Base-by-base conservation (phyloP, 2,797 vertebrate genomes). In the Rousettus madagascariensis region DNA sequence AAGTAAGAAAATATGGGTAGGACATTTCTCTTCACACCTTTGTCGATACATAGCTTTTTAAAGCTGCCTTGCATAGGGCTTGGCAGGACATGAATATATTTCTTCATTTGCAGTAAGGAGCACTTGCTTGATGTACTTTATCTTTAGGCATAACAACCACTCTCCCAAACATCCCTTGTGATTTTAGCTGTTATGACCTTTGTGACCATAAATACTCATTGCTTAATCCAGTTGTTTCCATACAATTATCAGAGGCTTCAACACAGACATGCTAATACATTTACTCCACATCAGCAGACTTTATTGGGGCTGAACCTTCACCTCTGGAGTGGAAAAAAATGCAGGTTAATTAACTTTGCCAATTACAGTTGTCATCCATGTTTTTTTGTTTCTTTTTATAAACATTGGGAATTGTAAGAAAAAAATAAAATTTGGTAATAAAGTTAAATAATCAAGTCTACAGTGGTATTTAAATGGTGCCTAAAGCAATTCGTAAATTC, bases 391-490 rank as follows among this genome's bases (percentile, higher is more conserved):
- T 77, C 8, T 6, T 71, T 86, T 75, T 79, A 85, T 59, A 61
- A 85, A 49, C 10, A 38, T 7, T 51, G 11, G 12, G 12, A 43
- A 79, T 82, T 46, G 2, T 59, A 86, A 65, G 53, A 90, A 84
- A 95, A 97, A 69, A 11, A 49, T 94, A 92, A 96, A 95, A 98
- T 98, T 98, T 97, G 84, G 87, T 78, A 97, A 96, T 91, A 75
- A 97, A 96, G 91, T 96, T 97, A 97, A 94, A 88, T 97, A 98
- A 98, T 98, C 90, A 91, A 97, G 90, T 98, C 98, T 97, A 98
- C 98, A 98, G 97, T 98, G 96, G 87, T 97, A 97, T 97, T 98
- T 98, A 98, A 98, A 98, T 98, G 96, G 93, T 93, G 91, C 94
- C 95, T 96, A 97, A 98, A 82, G 97, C 96, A 97, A 98, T 97